Base-by-base conservation (phyloP, 2,888 invertebrate species). In the Erpobdella octoculata region DNA sequence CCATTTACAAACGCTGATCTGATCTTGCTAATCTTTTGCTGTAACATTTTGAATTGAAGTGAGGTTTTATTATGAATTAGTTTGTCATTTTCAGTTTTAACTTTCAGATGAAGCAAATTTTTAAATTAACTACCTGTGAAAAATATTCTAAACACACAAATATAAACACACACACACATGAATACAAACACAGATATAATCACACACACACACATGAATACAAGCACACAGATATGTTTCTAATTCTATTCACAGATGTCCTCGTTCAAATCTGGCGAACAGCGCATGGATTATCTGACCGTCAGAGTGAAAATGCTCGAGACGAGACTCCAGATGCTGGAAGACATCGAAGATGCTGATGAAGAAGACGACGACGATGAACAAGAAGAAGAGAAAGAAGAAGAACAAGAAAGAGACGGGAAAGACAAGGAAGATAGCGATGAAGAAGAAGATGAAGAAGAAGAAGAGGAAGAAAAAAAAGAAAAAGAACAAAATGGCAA, bases 181-280 rank as follows among this genome's bases (percentile, higher is more conserved):
- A n/a, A n/a, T n/a, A n/a, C n/a, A n/a, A n/a, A n/a, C n/a, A n/a
- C n/a, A n/a, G n/a, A n/a, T n/a, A n/a, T n/a, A n/a, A n/a, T n/a
- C n/a, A n/a, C n/a, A n/a, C n/a, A n/a, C n/a, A n/a, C n/a, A n/a
- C n/a, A n/a, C n/a, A n/a, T n/a, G n/a, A n/a, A n/a, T n/a, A n/a
- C n/a, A n/a, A n/a, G n/a, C n/a, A n/a, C n/a, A n/a, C n/a, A n/a
- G n/a, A n/a, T n/a, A n/a, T n/a, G n/a, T n/a, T n/a, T n/a, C n/a
- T n/a, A n/a, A n/a, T n/a, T n/a, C 18, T 41, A 41, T 41, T 41
- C 18, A 9, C 18, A 53, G 53, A 53, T 53, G 53, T 25, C 5
- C 53, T 53, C 62, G n/a, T 62, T 62, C 62, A 31, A 62, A 35
- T 62, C 62, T n/a, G 62, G n/a, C 6, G 62, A 62, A 12, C 62